phyloP scores from a whole-genome alignment of 1,140 invertebrate species.

The Dinothrombium tinctorium region DNA sequence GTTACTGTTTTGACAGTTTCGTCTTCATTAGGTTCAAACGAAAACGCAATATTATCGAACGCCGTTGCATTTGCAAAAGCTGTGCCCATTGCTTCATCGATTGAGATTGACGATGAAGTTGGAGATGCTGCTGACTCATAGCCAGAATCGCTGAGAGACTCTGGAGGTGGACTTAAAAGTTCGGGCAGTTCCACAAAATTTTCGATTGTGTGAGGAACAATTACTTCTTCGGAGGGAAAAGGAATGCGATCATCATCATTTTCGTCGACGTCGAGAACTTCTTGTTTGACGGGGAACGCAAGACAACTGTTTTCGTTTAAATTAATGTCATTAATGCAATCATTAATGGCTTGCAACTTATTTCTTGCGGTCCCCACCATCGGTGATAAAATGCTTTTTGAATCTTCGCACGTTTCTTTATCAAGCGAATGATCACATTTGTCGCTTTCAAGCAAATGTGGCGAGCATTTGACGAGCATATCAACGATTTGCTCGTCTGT shows the following conservation, averaged over 20 bases:
- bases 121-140: not conserved
- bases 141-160: not conserved
- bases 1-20: no score
- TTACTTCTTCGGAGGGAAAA: not conserved
- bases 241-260: not conserved
- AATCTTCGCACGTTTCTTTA: no score
- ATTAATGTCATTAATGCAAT: not conserved
- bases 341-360: not conserved
- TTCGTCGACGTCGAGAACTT: not conserved
- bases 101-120: not conserved
- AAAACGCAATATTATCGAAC: no score
- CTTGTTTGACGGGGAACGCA: not conserved
- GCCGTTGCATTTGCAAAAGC: not conserved
- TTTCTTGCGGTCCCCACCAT: not conserved
- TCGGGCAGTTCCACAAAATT: not conserved
- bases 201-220: not conserved
- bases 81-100: not conserved
- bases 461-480: not conserved
- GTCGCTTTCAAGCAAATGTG: not conserved
- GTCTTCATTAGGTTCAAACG: no score
- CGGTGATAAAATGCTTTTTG: no score
- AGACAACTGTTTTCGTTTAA: not conserved
- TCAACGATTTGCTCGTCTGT: slow-evolving; percentile 1
- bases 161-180: not conserved
- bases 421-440: no score